Evolutionary conservation across 2,797 vertebrate genomes (phyloP), one percentile per base, ranked within the genome.

Genomic region (Anisognathus igniventris): DNA sequence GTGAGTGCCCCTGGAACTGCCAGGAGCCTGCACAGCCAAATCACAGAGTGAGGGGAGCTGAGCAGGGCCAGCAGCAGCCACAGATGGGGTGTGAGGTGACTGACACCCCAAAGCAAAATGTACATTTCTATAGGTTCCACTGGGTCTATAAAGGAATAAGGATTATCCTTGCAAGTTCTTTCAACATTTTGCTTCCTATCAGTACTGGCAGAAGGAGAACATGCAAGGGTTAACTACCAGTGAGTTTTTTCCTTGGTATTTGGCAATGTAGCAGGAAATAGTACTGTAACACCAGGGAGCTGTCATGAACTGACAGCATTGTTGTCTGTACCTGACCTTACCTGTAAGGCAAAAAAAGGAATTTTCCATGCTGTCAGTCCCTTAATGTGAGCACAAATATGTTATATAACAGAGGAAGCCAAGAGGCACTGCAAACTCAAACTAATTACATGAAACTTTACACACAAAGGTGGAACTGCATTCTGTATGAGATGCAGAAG

Each of bases 1-100:
- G 67, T 5, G 1, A 22, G 47, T 1, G 60, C 7, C 18, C 2
- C 50, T 35, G 72, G 2, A 56, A 27, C 40, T 40, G 27, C 21
- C 35, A 4, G 40, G 2, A 37, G 74, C 1, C 60, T 13, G 30
- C 5, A 4, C 37, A 72, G 58, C 66, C 33, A 25, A 28, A 4
- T 4, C 0, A 4, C 40, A 50, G 78, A 27, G 74, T 0, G 0
- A 28, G 51, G 21, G 80, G 19, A 57, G 74, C 91, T 7, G 44
- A 25, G 81, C 80, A 31, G 60, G 64, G 37, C 53, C 42, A 31
- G n/a, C 58, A 12, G 86, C 51, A 47, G 74, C 27, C 16, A 5
- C 14, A 40, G 12, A 23, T 5, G 3, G 4, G 67, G 14, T 2
- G 0, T 1, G 12, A 12, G 11, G 19, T 0, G 6, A 33, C 47